Evolutionary conservation across 2,888 invertebrate genomes (phyloP).

Genomic region (Rhamphomyia laevipes): DNA sequence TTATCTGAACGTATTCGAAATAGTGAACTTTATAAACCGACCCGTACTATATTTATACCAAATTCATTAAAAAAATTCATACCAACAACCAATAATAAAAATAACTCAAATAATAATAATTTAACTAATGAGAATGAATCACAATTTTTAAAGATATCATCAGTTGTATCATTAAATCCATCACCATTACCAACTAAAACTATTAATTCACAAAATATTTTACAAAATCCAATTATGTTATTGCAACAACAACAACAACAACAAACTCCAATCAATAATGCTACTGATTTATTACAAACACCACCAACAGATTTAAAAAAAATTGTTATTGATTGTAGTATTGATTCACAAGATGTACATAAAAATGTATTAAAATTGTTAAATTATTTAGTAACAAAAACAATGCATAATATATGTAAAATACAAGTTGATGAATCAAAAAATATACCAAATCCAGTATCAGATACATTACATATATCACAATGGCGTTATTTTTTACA

Average conservation of each 20-base stretch:
- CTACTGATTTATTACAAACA: not conserved
- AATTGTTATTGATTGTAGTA: not conserved
- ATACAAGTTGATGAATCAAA: conserved; percentile 30
- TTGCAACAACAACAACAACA: conserved; percentile 11
- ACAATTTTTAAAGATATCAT: not conserved
- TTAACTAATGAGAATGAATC: not conserved
- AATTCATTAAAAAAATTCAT: not conserved
- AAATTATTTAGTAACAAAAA: conserved; percentile 12
- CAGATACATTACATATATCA: conserved; percentile 12
- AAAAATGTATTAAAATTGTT: conserved; percentile 4
- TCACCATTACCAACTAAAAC: not conserved
- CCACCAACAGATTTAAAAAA: not conserved
- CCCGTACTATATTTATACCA: not conserved
- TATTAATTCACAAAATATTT: conserved; percentile 8
- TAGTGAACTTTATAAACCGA: conserved; percentile 20
- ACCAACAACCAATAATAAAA: not conserved
- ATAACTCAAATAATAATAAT: not conserved
- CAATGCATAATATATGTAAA: conserved; percentile 16
- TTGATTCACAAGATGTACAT: conserved; percentile 1
- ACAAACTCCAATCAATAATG: no score
- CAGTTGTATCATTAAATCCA: not conserved
- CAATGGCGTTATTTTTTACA: conserved; percentile 7
- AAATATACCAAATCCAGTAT: conserved; percentile 25
- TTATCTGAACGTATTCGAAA: conserved; percentile 21
- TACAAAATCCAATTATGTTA: conserved; percentile 24